Base-by-base conservation (phyloP, 2,888 invertebrate species). In the Alcis repandata region DNA sequence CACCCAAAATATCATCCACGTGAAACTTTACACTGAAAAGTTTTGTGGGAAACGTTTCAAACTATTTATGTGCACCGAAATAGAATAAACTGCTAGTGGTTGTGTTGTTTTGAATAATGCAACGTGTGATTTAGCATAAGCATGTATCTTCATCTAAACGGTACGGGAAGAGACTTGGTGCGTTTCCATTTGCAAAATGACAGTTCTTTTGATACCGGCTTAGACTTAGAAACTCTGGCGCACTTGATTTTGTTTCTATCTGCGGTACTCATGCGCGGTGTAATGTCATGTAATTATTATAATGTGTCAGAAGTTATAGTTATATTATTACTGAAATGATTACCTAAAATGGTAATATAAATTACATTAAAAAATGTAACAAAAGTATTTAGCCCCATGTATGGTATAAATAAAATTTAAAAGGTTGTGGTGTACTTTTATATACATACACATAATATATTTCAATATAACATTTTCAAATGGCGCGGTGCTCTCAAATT, bases 21-120 rank as follows among this genome's bases (percentile, higher is more conserved):
- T 89, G 79, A 86, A 91, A 91, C 86, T 84, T 86, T 85, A 90
- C 79, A 88, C 89, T 87, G 86, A 88, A 89, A 90, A 87, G 84
- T 89, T 69, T n/a, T 82, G 86, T 83, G 82, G 83, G 81, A 85
- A 51, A 78, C 78, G 75, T 74, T 75, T 72, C 68, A 69, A 77
- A 81, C 74, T 82, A 88, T 88, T 84, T 85, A 89, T 86, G 82
- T 74, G 63, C 70, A 83, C 83, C 69, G 78, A 85, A 90, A 88
- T 87, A 89, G 85, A 81, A 79, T 73, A 74, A 77, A 75, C 73
- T 73, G 69, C 74, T 60, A 32, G 43, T 66, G 69, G 71, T 73
- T 59, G 72, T 79, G 77, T 75, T 82, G 76, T 83, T 88, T 85
- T 83, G 83, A 82, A 83, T 83, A 83, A 88, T 83, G 79, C 68